A percentile compares a stretch with the other conserved stretches of the same genome.
These are phyloP conservation scores for Psix sp. DNA, from an alignment of 1,140 invertebrate species.

Conservation along the genomic window DNA sequence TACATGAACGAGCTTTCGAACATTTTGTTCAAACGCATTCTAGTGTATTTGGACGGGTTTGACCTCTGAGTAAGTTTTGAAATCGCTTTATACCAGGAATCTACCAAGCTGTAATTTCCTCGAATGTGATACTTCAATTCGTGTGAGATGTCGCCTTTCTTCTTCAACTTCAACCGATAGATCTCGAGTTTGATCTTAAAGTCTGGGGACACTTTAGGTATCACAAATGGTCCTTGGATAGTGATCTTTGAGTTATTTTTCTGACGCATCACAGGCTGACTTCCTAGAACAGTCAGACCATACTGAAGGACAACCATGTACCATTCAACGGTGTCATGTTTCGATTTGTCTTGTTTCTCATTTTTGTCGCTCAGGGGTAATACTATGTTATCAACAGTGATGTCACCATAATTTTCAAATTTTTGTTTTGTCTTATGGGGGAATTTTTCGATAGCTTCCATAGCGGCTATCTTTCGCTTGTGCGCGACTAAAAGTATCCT, in stretches of 20 bases:
- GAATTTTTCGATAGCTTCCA: constrained; percentile 32
- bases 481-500: constrained; percentile 44
- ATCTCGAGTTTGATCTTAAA: constrained; percentile 37
- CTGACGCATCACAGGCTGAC: constrained; percentile 17
- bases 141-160: constrained; percentile 36
- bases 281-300: constrained; percentile 30
- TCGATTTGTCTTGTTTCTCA: constrained; percentile 7
- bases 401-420: constrained; percentile 13
- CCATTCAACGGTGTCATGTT: constrained; percentile 29
- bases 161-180: constrained; percentile 40
- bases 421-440: not conserved
- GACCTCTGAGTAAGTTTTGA: constrained; percentile 24
- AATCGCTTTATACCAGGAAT: constrained; percentile 39
- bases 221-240: constrained; percentile 14
- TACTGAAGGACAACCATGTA: constrained; percentile 26
- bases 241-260: constrained; percentile 20
- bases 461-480: constrained; percentile 25
- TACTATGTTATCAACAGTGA: constrained; percentile 25
- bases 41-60: not conserved
- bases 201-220: constrained; percentile 25
- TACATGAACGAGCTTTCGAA: constrained; percentile 41
- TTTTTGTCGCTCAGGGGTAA: constrained; percentile 18
- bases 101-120: constrained; percentile 30
- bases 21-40: constrained; percentile 10
- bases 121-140: constrained; percentile 48